phyloP scores from a whole-genome alignment of 2,888 invertebrate genomes.

The Diadromus collaris region DNA sequence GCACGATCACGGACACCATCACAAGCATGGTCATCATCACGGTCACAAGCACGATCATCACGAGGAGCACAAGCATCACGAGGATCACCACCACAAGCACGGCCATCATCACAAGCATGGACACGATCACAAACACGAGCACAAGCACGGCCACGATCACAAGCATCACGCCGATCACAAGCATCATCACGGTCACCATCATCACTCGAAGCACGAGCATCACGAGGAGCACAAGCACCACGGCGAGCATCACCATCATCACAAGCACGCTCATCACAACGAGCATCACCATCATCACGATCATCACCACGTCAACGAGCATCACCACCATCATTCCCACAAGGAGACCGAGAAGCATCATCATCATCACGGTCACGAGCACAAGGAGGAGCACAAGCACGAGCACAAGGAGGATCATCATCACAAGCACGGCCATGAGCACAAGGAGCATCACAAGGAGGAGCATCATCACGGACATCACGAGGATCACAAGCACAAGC shows the following conservation, averaged over 20 bases:
- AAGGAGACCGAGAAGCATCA: slow-evolving; percentile 74
- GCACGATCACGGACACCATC: slow-evolving; percentile 67
- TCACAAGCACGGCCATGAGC: slow-evolving; percentile 73
- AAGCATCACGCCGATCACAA: slow-evolving; percentile 71
- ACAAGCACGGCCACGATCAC: slow-evolving; percentile 66
- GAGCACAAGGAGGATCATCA: slow-evolving; percentile 73
- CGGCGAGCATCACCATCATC: slow-evolving; percentile 73
- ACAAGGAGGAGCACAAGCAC: slow-evolving; percentile 74
- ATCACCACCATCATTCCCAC: slow-evolving; percentile 74
- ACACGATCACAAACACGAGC: slow-evolving; percentile 65
- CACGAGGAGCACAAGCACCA: slow-evolving; percentile 73
- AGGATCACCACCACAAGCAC: slow-evolving; percentile 68
- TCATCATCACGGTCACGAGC: slow-evolving; percentile 74
- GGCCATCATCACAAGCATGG: slow-evolving; percentile 68
- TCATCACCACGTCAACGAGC: slow-evolving; percentile 74
- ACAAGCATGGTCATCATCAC: slow-evolving; percentile 67
- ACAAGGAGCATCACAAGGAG: slow-evolving; percentile 68
- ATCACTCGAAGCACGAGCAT: slow-evolving; percentile 71
- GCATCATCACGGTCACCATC: slow-evolving; percentile 72
- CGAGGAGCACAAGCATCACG: slow-evolving; percentile 68
- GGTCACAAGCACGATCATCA: slow-evolving; percentile 64
- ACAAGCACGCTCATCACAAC: slow-evolving; percentile 73
- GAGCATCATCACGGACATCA: slow-evolving; percentile 65
- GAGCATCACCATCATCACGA: slow-evolving; percentile 75
- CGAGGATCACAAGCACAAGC: slow-evolving; percentile 66